Evolutionary conservation across 1,140 invertebrate genomes (phyloP).

Genomic region (Linepithema humile): DNA sequence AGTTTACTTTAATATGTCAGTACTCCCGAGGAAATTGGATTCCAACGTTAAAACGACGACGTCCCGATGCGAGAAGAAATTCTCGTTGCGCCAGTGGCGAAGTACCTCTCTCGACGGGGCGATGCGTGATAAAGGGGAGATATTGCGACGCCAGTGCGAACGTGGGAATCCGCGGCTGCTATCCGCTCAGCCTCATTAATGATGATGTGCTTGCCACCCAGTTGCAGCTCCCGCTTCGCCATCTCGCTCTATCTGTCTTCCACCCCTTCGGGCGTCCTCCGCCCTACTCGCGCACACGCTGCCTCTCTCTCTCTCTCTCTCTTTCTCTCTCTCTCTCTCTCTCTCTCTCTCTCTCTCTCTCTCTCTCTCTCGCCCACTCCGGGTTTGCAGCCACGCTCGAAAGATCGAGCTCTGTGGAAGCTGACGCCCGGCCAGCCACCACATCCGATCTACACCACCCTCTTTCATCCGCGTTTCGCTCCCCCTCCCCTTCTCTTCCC

Average conservation of each 20-base stretch:
- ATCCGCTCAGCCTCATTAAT: slow-evolving; percentile 82
- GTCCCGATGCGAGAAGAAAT: slow-evolving; percentile 20
- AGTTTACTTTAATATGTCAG: neutral
- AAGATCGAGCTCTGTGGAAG: slow-evolving; percentile 65
- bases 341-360: slow-evolving; percentile 38
- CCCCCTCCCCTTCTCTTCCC: slow-evolving; percentile 47
- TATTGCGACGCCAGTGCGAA: slow-evolving; percentile 80
- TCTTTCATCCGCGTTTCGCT: slow-evolving; percentile 44
- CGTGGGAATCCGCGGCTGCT: slow-evolving; percentile 80
- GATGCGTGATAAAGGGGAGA: slow-evolving; percentile 75
- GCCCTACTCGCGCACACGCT: too few relatives aligned
- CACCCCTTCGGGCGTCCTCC: slow-evolving; percentile 52
- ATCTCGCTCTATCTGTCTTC: slow-evolving; percentile 41
- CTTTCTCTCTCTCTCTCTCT: neutral
- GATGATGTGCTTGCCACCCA: slow-evolving; percentile 81
- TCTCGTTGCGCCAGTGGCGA: slow-evolving; percentile 65
- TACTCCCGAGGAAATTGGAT: neutral
- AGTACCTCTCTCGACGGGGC: slow-evolving; percentile 49
- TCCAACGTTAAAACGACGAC: slow-evolving; percentile 2
- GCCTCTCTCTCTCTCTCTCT: neutral
- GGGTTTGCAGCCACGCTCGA: slow-evolving; percentile 53
- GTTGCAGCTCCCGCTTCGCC: slow-evolving; percentile 65
- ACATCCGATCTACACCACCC: slow-evolving; percentile 58
- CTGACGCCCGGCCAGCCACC: slow-evolving; percentile 70
- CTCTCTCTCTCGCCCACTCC: slow-evolving; percentile 5